phyloP scores from a whole-genome alignment of 2,888 invertebrate genomes.

The Drosophila ustulata region DNA sequence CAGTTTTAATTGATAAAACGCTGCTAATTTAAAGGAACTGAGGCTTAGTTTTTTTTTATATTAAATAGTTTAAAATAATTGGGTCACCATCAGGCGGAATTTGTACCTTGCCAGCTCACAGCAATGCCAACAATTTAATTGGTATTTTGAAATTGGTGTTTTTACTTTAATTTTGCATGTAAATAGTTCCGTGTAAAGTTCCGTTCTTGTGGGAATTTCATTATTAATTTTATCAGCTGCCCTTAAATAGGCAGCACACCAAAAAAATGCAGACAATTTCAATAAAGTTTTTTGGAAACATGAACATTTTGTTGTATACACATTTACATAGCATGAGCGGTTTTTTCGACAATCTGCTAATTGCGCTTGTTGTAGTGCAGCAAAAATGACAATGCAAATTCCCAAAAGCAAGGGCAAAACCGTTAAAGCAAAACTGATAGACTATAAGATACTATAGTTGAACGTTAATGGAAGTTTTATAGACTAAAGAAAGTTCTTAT shows the following conservation, averaged over 20 bases:
- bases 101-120: background rate
- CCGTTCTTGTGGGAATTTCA: slow-evolving; percentile 18
- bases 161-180: background rate
- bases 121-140: background rate
- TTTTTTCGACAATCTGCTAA: slow-evolving; percentile 45
- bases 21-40: slow-evolving; percentile 26
- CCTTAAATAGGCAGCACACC: slow-evolving; percentile 8
- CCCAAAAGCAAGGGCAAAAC: background rate
- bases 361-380: slow-evolving; percentile 33
- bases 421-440: background rate
- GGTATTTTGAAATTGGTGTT: background rate
- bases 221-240: slow-evolving; percentile 22
- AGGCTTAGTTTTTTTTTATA: slow-evolving; percentile 49
- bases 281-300: slow-evolving; percentile 25
- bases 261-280: slow-evolving; percentile 28
- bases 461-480: background rate
- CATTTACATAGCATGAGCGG: slow-evolving; percentile 9
- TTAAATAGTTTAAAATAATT: slow-evolving; percentile 46
- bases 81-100: slow-evolving; percentile 5
- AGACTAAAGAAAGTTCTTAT: too few species aligned
- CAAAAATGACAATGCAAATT: slow-evolving; percentile 9
- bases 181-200: slow-evolving; percentile 8
- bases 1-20: background rate
- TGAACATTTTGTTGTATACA: slow-evolving; percentile 17
- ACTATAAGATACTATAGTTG: background rate